These are phyloP conservation scores for Tyto alba DNA, from an alignment of 2,113 vertebrate species.

Conservation along the genomic window DNA sequence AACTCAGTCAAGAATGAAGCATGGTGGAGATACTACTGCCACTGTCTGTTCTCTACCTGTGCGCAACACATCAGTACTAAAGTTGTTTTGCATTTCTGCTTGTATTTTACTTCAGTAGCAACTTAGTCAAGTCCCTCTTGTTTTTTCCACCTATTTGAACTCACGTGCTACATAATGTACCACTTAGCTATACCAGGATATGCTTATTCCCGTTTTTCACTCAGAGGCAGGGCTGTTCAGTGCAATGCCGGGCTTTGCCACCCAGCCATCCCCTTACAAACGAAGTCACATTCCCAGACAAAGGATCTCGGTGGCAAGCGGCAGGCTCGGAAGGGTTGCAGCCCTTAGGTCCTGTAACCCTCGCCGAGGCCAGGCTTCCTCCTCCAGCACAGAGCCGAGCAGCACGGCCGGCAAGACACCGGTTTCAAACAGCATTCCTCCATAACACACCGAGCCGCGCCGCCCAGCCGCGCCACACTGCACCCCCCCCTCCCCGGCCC, in stretches of 20 bases:
- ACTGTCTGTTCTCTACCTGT: background rate
- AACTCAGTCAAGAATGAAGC: background rate
- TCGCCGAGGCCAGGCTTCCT: background rate
- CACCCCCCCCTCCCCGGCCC: too few relatives aligned
- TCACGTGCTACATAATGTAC: accelerated
- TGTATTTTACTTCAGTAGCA: background rate
- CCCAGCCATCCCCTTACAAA: background rate
- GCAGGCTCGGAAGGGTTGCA: too few relatives aligned
- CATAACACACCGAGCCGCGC: accelerated
- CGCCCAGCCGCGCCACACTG: too few relatives aligned
- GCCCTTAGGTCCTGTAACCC: accelerated
- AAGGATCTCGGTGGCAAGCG: background rate
- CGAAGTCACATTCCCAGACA: background rate
- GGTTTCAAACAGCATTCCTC: accelerated
- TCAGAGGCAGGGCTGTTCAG: background rate
- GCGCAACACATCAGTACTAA: background rate
- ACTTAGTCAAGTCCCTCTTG: too few relatives aligned
- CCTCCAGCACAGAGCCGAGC: too few relatives aligned
- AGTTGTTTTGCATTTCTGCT: background rate
- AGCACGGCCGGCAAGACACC: background rate
- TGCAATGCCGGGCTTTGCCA: too few relatives aligned
- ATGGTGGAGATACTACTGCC: background rate
- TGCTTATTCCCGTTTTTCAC: background rate
- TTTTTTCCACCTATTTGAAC: background rate
- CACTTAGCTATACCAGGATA: background rate